Percentiles rank a stretch among this genome's conserved stretches.
These are phyloP conservation scores for Yponomeuta evonymella DNA, from an alignment of 2,888 invertebrate genomes.

Conservation along the genomic window DNA sequence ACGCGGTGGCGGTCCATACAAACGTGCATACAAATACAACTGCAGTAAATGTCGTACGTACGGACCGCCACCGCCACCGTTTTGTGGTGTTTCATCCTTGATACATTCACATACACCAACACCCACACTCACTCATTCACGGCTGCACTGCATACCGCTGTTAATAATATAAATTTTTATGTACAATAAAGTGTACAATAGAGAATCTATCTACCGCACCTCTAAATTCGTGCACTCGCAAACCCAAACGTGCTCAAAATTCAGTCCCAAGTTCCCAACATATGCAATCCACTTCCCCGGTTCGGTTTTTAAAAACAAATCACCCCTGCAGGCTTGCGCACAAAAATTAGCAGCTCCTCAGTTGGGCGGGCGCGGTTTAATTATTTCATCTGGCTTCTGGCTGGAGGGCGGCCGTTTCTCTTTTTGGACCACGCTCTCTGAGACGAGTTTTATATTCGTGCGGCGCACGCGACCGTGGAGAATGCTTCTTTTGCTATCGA, in stretches of 20 bases:
- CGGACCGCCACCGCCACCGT: no score
- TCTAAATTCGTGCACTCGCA: no score
- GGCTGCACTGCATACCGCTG: no score
- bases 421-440: conserved; percentile 19
- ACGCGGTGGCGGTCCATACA: no score
- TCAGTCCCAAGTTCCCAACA: neutral
- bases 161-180: no score
- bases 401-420: conserved; percentile 17
- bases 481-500: neutral
- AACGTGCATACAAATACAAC: no score
- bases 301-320: conserved; percentile 17
- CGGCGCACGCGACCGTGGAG: conserved; percentile 15
- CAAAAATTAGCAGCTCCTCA: conserved; percentile 20
- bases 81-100: no score
- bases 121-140: no score
- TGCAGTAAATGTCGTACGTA: no score
- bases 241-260: neutral
- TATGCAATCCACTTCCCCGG: neutral
- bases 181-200: no score
- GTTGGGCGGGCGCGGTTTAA: conserved; percentile 15
- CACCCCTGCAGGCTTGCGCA: conserved; percentile 16
- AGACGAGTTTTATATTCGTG: conserved; percentile 21
- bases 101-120: no score
- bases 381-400: conserved; percentile 19
- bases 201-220: no score